A percentile compares a stretch with the other conserved stretches of the same genome.
phyloP scores from a whole-genome alignment of 2,888 invertebrate species.

The Macrosoma leucophasiata region DNA sequence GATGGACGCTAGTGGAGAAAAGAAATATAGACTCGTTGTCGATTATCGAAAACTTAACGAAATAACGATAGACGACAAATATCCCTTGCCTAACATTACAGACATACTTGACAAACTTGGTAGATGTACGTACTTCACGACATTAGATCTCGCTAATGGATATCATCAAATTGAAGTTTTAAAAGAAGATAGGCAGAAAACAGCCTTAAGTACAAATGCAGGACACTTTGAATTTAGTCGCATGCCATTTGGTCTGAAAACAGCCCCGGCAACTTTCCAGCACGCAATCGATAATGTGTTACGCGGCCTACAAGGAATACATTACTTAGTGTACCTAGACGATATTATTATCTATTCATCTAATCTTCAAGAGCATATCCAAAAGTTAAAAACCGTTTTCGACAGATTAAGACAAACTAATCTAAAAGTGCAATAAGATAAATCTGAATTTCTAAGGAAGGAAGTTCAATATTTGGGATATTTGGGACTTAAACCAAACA shows the following conservation, averaged over 20 bases:
- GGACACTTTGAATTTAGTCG: too few relatives aligned
- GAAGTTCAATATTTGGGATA: too few relatives aligned
- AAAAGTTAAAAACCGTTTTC: too few relatives aligned
- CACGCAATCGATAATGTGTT: too few relatives aligned
- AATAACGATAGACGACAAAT: constrained; percentile 4
- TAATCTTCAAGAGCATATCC: too few relatives aligned
- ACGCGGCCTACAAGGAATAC: neutral
- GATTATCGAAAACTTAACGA: constrained; percentile 1
- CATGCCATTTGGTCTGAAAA: too few relatives aligned
- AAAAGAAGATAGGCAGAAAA: neutral
- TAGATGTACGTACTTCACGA: neutral
- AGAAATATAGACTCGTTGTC: constrained; percentile 1
- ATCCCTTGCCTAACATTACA: neutral
- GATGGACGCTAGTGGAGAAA: neutral
- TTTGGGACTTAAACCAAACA: too few relatives aligned
- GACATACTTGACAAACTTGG: constrained; percentile 1
- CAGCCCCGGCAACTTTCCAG: too few relatives aligned
- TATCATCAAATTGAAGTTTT: neutral
- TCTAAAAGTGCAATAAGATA: neutral
- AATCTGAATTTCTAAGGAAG: neutral
- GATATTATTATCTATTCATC: too few relatives aligned
- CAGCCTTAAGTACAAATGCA: too few relatives aligned
- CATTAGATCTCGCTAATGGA: neutral
- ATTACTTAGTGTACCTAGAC: neutral
- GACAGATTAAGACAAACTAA: too few relatives aligned